Conservation (phyloP, 2,888 invertebrate genomes). For the Geophilus truncorum region DNA sequence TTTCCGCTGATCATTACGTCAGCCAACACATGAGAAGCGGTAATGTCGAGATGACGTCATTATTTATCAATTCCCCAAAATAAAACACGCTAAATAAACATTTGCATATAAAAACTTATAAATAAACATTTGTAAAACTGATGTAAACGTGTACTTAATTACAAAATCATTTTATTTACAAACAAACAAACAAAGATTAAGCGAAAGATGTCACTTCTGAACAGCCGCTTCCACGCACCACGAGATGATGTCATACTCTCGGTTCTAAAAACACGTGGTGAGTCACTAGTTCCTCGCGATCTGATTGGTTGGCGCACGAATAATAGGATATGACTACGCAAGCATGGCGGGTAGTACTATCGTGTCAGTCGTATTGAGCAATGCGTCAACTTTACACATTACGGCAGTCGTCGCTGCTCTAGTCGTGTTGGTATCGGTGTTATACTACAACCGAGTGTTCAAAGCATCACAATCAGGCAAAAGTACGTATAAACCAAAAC, state of each 20-base stretch:
- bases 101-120: background rate
- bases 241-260: background rate
- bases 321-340: background rate
- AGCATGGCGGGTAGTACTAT: background rate
- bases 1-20: background rate
- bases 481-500: background rate
- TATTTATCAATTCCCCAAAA: background rate
- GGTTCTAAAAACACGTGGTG: background rate
- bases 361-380: background rate
- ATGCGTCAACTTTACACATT: background rate
- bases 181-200: too few species aligned
- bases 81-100: too few species aligned
- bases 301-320: background rate
- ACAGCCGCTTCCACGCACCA: background rate
- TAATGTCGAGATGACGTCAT: background rate
- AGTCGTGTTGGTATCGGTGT: background rate
- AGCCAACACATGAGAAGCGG: background rate
- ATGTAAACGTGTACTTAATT: too few species aligned
- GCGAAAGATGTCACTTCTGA: background rate
- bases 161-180: too few species aligned
- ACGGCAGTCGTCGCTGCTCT: background rate
- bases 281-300: background rate
- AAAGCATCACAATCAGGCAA: background rate
- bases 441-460: background rate
- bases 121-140: background rate